Base-by-base conservation (phyloP, 1,140 invertebrate genomes). In the Pseudobourletiella spinata region DNA sequence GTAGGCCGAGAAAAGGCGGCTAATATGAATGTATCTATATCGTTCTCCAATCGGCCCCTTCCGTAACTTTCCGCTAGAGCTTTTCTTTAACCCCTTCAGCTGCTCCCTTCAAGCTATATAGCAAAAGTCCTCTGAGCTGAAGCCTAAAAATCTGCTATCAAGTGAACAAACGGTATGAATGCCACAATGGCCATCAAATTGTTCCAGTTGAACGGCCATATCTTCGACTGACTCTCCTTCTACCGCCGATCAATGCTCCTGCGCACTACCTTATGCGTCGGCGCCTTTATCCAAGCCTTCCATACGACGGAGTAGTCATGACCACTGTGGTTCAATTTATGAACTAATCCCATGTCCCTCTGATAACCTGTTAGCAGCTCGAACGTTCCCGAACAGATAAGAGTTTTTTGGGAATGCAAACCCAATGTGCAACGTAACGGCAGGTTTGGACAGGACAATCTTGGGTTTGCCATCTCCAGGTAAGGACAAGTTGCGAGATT, bases 391-490 rank as follows among this genome's bases (percentile, higher is more conserved):
- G 48, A 26, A 8, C 25, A 51, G 8, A 51, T 51, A 6, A n/a
- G 48, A 51, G 28, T 51, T 51, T 26, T 51, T 51, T 6, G 18
- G 14, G 48, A 51, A 51, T 25, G 14, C 14, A 51, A 51, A 51
- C 8, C 48, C 48, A 25, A 51, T 51, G 25, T 22, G 48, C 22
- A 51, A 51, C 4, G 48, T 51, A 2, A 51, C 48, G 16, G 48
- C 48, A 3, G 48, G 14, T n/a, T 51, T 51, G 24, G 14, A 25
- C 14, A 51, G 8, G 6, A 51, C 25, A 3, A 51, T 26, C 24
- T 6, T 51, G 6, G 24, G 48, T 25, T 51, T 22, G 28, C 4
- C 11, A 8, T 3, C 22, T 25, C 48, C 48, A 25, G 48, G 48
- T 24, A 51, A n/a, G 4, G 48, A 26, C 24, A 51, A 25, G 28